These are phyloP conservation scores for Channallabes apus DNA, from an alignment of 2,797 vertebrate genomes.

Conservation along the genomic window DNA sequence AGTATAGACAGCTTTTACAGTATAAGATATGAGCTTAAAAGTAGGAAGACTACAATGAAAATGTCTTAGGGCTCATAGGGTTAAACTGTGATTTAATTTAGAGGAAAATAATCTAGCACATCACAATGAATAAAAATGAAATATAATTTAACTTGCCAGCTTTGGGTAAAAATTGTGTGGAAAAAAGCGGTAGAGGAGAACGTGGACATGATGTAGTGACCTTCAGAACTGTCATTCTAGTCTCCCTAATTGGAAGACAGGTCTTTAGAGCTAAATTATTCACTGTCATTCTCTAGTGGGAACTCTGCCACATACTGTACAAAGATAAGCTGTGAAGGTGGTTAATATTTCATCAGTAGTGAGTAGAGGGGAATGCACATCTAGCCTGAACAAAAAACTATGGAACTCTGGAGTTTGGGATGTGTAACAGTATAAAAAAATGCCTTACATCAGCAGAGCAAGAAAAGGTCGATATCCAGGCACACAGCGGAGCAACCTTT, in stretches of 20 bases:
- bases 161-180: neutral
- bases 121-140: conserved; percentile 2
- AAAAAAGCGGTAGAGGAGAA: neutral
- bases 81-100: neutral
- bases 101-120: neutral
- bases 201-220: conserved; percentile 43
- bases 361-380: conserved; percentile 43
- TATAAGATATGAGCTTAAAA: too few relatives aligned
- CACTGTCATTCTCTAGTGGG: conserved; percentile 42
- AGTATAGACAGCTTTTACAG: too few relatives aligned
- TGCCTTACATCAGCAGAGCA: conserved; percentile 40
- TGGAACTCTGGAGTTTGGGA: conserved; percentile 48
- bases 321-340: conserved; percentile 47
- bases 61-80: too few relatives aligned
- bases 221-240: conserved; percentile 42
- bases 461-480: conserved; percentile 45
- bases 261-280: conserved; percentile 47
- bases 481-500: conserved; percentile 25
- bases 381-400: conserved; percentile 44
- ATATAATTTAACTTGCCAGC: neutral
- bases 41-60: too few relatives aligned
- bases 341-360: conserved; percentile 57
- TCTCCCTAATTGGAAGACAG: conserved; percentile 44
- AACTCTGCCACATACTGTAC: conserved; percentile 44
- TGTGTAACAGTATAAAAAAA: conserved; percentile 39